phyloP scores from a whole-genome alignment of 2,888 invertebrate species.

The Cheilosia impressa region DNA sequence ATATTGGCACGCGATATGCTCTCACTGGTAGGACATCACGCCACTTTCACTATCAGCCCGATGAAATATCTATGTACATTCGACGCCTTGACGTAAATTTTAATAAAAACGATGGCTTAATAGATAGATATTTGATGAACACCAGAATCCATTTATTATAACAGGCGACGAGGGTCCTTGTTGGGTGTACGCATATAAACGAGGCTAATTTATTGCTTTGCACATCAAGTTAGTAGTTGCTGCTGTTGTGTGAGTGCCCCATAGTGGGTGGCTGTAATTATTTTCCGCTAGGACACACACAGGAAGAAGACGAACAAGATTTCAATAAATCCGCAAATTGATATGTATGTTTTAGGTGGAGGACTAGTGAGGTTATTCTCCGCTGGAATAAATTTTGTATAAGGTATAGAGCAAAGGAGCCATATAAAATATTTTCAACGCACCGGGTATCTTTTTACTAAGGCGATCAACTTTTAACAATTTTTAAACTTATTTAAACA shows the following conservation, averaged over 20 bases:
- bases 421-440: background rate
- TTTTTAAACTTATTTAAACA: conserved; percentile 26
- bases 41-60: conserved; percentile 37
- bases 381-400: background rate
- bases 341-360: conserved; percentile 36
- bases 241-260: conserved; percentile 15
- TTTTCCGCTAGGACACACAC: conserved; percentile 27
- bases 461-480: conserved; percentile 33
- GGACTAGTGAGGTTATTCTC: background rate
- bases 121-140: conserved; percentile 62
- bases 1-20: conserved; percentile 70
- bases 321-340: conserved; percentile 51
- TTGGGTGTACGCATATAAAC: conserved; percentile 33
- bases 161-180: conserved; percentile 45
- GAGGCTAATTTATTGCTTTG: conserved; percentile 65
- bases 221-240: conserved; percentile 43
- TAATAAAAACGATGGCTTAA: conserved; percentile 73
- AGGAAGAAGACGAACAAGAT: conserved; percentile 18
- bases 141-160: conserved; percentile 56
- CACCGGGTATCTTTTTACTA: conserved; percentile 29
- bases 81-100: conserved; percentile 72
- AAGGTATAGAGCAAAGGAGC: background rate
- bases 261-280: conserved; percentile 44
- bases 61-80: conserved; percentile 57
- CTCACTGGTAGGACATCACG: conserved; percentile 14